Evolutionary conservation across 1,140 invertebrate genomes (phyloP).

Genomic region (Hylaeus volcanicus): DNA sequence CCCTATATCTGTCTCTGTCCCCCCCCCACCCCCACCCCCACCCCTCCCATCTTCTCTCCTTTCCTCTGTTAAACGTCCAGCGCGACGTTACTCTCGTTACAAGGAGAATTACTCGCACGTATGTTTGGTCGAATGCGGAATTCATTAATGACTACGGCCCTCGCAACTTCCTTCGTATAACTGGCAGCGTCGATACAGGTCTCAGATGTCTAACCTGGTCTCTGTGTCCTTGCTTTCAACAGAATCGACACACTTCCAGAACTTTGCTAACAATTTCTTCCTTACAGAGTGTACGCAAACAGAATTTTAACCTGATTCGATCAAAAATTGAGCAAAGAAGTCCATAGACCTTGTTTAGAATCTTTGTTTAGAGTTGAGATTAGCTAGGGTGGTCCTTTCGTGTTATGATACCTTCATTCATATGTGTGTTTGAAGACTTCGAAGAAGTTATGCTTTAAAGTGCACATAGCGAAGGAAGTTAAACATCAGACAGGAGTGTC

Average conservation of each 20-base stretch:
- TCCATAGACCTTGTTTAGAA: no score
- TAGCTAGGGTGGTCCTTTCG: no score
- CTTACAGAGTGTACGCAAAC: background rate
- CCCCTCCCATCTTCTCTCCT: background rate
- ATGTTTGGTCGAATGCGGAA: slow-evolving; percentile 43
- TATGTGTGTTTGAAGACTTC: no score
- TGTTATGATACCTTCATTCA: no score
- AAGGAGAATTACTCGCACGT: slow-evolving; percentile 38
- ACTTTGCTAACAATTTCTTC: background rate
- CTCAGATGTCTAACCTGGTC: background rate
- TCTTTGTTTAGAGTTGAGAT: no score
- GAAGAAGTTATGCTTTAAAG: no score
- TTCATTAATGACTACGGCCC: slow-evolving; percentile 43
- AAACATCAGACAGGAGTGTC: no score
- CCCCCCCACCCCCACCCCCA: no score
- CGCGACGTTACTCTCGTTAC: slow-evolving; percentile 33
- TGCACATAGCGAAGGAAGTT: no score
- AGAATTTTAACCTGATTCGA: no score
- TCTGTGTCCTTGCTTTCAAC: background rate
- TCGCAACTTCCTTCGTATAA: slow-evolving; percentile 44
- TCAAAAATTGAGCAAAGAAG: no score
- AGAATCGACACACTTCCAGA: slow-evolving; percentile 11
- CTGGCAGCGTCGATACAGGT: background rate
- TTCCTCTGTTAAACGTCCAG: slow-evolving; percentile 17
- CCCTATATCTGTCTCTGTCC: slow-evolving; percentile 17